A percentile compares a stretch with the other conserved stretches of the same genome.
Conservation (phyloP, 2,888 invertebrate species). For the Sesamia inferens region DNA sequence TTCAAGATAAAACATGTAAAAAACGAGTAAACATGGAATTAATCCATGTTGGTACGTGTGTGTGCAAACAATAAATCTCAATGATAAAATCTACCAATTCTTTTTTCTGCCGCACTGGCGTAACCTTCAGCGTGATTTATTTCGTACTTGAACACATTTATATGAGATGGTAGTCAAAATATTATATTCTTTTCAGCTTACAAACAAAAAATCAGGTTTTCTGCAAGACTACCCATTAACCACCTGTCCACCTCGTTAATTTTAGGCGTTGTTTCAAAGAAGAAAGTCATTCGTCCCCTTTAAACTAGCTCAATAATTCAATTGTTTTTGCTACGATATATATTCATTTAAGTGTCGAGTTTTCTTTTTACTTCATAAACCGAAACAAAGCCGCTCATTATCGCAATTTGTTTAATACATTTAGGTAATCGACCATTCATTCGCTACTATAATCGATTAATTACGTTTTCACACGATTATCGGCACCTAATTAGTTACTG, state of each 20-base stretch:
- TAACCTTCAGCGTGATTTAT: slow-evolving; percentile 52
- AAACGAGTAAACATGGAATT: slow-evolving; percentile 52
- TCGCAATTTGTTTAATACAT: slow-evolving; percentile 39
- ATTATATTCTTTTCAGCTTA: slow-evolving; percentile 1
- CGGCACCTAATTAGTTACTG: slow-evolving; percentile 42
- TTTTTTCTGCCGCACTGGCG: slow-evolving; percentile 42
- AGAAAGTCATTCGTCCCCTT: background rate
- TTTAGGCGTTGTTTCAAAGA: background rate
- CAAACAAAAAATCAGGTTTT: background rate
- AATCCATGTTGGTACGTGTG: slow-evolving; percentile 51
- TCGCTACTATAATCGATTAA: slow-evolving; percentile 34
- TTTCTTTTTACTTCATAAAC: slow-evolving; percentile 1
- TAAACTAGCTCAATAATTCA: background rate
- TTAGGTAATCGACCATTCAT: slow-evolving; percentile 25
- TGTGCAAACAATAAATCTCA: slow-evolving; percentile 54
- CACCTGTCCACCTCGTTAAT: background rate
- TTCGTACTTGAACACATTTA: slow-evolving; percentile 35
- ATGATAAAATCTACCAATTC: slow-evolving; percentile 60
- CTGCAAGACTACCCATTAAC: background rate
- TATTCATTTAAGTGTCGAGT: background rate
- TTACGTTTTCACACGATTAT: slow-evolving; percentile 46
- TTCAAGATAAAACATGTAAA: slow-evolving; percentile 39
- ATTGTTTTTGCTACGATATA: background rate
- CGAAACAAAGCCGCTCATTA: slow-evolving; percentile 27
- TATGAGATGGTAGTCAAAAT: slow-evolving; percentile 37